Evolutionary conservation across 1,140 invertebrate genomes (phyloP).

Genomic region (Solenopsis fugax): DNA sequence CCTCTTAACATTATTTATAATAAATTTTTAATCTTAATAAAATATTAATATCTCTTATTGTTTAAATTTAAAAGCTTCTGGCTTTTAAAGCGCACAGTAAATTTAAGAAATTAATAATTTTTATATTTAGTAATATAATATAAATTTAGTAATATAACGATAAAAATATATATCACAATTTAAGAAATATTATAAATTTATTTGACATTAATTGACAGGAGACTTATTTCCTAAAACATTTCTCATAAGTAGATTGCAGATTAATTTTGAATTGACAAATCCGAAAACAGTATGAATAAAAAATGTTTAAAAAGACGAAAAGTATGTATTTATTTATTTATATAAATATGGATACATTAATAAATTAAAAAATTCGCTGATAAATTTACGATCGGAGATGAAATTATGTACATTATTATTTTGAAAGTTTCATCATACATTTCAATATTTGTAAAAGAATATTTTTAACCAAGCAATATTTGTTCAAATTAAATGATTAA

Average conservation of each 20-base stretch:
- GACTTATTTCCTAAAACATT: background rate
- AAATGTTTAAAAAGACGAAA: background rate
- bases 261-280: background rate
- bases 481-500: background rate
- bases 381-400: background rate
- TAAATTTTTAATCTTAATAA: background rate
- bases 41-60: conserved; percentile 3
- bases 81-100: background rate
- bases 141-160: background rate
- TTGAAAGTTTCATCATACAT: background rate
- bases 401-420: background rate
- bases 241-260: background rate
- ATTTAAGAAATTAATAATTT: background rate
- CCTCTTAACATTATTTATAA: background rate
- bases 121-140: conserved; percentile 6
- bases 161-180: background rate
- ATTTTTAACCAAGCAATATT: background rate
- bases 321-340: no score
- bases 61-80: background rate
- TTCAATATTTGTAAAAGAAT: background rate
- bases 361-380: background rate
- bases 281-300: background rate
- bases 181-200: conserved; percentile 12
- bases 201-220: background rate
- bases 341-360: background rate